Evolutionary conservation across 2,113 vertebrate genomes (phyloP).

Genomic region (Eudorcas thomsonii): DNA sequence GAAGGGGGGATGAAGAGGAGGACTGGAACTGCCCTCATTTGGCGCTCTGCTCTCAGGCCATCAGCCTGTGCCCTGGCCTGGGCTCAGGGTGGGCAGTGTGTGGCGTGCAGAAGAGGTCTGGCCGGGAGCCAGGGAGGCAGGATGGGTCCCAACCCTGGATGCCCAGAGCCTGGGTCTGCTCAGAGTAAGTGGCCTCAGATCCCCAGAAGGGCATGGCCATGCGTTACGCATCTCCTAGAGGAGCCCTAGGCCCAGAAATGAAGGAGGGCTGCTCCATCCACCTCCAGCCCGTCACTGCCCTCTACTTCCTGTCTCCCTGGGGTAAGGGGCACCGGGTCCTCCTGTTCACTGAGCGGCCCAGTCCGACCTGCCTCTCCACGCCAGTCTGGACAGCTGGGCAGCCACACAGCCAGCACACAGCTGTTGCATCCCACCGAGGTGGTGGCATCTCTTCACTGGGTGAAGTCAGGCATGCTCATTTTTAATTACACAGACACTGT

Average conservation of each 20-base stretch:
- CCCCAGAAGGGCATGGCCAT: not conserved
- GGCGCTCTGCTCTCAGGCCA: not conserved
- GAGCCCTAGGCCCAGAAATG: not conserved
- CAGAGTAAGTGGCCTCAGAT: not conserved
- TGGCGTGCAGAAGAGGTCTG: not conserved
- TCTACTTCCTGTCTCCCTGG: not conserved
- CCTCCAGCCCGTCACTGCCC: not conserved
- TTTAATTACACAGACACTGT: conserved; percentile 65
- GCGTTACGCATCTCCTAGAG: not conserved
- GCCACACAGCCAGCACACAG: conserved; percentile 52
- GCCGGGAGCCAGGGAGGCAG: not conserved
- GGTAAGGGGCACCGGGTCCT: not conserved
- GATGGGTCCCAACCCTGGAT: not conserved
- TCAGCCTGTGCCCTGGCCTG: not conserved
- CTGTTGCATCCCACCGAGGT: conserved; percentile 66
- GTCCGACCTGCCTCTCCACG: not conserved
- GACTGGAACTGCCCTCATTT: not conserved
- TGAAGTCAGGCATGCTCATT: conserved; percentile 66
- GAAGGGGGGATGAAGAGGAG: not conserved
- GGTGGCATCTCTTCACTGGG: conserved; percentile 59
- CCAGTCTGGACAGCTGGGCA: conserved; percentile 17
- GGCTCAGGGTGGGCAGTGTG: not conserved
- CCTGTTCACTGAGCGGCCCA: not conserved
- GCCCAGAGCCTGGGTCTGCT: not conserved
- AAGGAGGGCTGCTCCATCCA: not conserved